Evolutionary conservation across 2,888 invertebrate genomes (phyloP).

Genomic region (Drosophila neotestacea): DNA sequence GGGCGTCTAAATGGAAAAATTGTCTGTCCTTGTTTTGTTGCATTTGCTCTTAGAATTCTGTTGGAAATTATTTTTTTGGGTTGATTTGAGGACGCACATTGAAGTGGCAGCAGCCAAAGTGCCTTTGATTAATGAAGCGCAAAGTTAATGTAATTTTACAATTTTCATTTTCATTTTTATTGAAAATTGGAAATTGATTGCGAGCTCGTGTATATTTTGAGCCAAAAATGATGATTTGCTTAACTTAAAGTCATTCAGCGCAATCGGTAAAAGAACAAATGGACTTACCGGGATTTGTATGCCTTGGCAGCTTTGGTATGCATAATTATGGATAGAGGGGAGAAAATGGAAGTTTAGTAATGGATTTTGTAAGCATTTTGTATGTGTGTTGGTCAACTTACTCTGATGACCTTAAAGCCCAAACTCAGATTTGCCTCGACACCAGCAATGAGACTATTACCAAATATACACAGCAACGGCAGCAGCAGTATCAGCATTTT

Average conservation of each 20-base stretch:
- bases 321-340: conserved; percentile 42
- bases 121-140: conserved; percentile 76
- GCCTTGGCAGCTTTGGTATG: conserved; percentile 67
- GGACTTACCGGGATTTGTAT: conserved; percentile 76
- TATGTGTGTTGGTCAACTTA: conserved; percentile 63
- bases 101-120: conserved; percentile 43
- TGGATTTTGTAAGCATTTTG: conserved; percentile 52
- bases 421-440: conserved; percentile 83
- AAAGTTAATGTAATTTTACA: conserved; percentile 63
- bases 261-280: conserved; percentile 29
- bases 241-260: conserved; percentile 37
- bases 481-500: conserved; percentile 85
- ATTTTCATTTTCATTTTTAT: conserved; percentile 48
- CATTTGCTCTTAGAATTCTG: conserved; percentile 38
- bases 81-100: conserved; percentile 45
- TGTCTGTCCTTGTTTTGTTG: conserved; percentile 29
- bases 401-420: conserved; percentile 83
- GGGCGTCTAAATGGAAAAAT: conserved; percentile 41
- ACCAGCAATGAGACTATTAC: conserved; percentile 83
- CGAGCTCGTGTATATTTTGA: conserved; percentile 18
- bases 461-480: conserved; percentile 84
- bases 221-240: conserved; percentile 42
- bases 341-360: conserved; percentile 45
- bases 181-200: conserved; percentile 56
- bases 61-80: conserved; percentile 53